Evolutionary conservation across 2,113 vertebrate species (phyloP).

Genomic region (Burhinus oedicnemus): DNA sequence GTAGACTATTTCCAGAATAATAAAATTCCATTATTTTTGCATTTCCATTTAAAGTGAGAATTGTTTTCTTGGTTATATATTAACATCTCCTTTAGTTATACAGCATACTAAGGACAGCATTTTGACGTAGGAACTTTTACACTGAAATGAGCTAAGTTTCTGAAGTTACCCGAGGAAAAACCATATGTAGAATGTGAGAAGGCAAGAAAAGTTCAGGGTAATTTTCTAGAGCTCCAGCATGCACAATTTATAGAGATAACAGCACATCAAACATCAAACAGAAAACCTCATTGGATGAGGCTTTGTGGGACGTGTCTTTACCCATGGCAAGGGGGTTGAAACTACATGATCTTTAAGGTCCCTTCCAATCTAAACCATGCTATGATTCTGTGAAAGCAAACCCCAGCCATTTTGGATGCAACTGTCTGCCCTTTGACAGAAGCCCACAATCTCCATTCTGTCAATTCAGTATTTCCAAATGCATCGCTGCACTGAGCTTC

Average conservation of each 20-base stretch:
- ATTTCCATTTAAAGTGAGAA: neutral
- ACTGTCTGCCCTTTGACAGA: neutral
- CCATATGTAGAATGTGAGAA: neutral
- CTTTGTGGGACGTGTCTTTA: no score
- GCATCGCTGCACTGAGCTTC: neutral
- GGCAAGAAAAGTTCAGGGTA: neutral
- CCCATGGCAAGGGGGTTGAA: no score
- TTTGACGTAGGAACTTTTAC: neutral
- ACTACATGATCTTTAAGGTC: no score
- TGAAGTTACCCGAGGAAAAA: neutral
- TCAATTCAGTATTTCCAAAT: neutral
- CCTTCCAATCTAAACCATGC: no score
- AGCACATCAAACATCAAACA: neutral
- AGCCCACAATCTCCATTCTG: rapidly evolving
- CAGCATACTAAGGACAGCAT: neutral
- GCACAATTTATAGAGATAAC: neutral
- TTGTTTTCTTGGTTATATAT: neutral
- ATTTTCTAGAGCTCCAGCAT: neutral
- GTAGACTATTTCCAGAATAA: neutral
- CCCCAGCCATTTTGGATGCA: neutral
- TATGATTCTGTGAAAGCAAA: neutral
- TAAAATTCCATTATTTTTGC: neutral
- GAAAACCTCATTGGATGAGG: neutral
- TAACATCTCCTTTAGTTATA: neutral
- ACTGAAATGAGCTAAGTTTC: neutral